Evolutionary conservation across 2,797 vertebrate species (phyloP), one percentile per base, ranked within the genome.

Genomic region (Tinamus major): DNA sequence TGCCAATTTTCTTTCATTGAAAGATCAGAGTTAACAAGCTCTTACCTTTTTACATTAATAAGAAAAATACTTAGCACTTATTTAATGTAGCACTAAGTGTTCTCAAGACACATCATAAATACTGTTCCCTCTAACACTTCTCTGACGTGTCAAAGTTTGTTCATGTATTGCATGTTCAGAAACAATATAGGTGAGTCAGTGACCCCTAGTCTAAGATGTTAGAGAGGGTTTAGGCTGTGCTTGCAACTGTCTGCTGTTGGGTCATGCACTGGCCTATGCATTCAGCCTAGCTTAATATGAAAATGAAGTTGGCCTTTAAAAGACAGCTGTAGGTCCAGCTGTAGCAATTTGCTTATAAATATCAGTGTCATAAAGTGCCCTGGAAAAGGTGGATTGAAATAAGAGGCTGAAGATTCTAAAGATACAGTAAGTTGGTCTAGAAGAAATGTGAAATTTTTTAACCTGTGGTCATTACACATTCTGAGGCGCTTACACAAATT

Each of bases 401-500:
- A 55, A 4, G 9, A 63, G 21, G 39, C 16, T 62, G 71, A 78
- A 86, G 18, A 56, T 16, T 87, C 8, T 77, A 61, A 84, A 79
- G 27, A 10, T 42, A 29, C 0, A 0, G 23, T 58, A 67, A 67
- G 12, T 5, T 0, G 2, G 41, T 79, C 41, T 64, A 79, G 62
- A 85, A 61, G 24, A 92, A 90, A 80, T 31, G 15, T 2, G 13
- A 35, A 5, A 1, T 83, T 78, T 87, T n/a, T 7, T 68, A 78
- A 44, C 20, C 58, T 1, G 0, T 53, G 5, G 3, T 58, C 46
- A 16, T 69, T 63, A 12, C 8, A 21, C 26, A 86, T 85, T 15
- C 18, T 58, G 37, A 89, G 89, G 59, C 10, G 3, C 0, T 0
- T 51, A 59, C 83, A 85, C 0, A 0, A 72, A 67, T 83, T 78